A percentile compares a stretch with the other conserved stretches of the same genome.
Conservation (phyloP, 2,797 vertebrate genomes). For the Cyprinodon diabolis region DNA sequence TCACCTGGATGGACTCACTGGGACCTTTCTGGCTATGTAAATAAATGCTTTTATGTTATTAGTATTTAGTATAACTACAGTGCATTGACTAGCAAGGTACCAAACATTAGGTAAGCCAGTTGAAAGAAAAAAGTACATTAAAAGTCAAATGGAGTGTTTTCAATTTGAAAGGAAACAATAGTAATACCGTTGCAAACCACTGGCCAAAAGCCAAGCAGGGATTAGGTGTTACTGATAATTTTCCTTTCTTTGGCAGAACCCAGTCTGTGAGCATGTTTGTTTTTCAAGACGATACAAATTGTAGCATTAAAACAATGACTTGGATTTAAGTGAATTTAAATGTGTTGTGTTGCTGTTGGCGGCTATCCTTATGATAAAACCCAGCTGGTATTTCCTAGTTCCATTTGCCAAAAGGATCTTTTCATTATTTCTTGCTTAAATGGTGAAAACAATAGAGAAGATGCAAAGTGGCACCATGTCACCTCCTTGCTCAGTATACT, state of each 20-base stretch:
- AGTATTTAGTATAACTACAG: neutral
- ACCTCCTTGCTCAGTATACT: slow-evolving; percentile 75
- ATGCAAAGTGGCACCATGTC: slow-evolving; percentile 24
- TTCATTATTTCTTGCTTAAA: neutral
- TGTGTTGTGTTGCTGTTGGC: slow-evolving; percentile 6
- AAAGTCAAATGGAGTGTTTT: neutral
- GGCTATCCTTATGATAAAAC: neutral
- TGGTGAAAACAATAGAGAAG: neutral
- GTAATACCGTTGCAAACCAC: neutral
- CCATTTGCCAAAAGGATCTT: neutral
- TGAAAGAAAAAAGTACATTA: neutral
- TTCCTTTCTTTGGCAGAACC: neutral
- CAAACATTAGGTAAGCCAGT: neutral
- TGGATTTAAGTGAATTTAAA: neutral
- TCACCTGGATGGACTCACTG: neutral
- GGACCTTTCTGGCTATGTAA: too few relatives aligned
- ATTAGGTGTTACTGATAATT: neutral
- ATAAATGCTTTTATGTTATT: neutral
- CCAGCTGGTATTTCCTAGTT: neutral
- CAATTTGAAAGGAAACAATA: slow-evolving; percentile 5
- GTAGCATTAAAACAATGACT: neutral
- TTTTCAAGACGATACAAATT: neutral
- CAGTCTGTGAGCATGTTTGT: slow-evolving; percentile 1
- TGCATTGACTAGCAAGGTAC: neutral
- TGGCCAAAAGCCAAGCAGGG: slow-evolving; percentile 2